Conservation (phyloP, 2,113 vertebrate species). For the Cynoglossus semilaevis region DNA sequence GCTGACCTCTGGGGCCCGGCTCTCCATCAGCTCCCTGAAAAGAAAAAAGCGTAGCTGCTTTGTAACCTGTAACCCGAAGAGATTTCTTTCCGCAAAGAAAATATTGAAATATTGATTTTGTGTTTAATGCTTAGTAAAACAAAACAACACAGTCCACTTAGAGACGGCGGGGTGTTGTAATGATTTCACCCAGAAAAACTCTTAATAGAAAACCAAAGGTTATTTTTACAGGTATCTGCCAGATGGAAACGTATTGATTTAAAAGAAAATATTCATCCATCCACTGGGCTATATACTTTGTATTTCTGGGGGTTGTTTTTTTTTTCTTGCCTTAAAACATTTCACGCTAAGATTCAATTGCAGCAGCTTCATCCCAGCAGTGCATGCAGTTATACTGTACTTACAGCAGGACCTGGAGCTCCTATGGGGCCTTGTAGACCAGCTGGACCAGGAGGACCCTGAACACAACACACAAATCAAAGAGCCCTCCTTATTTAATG, state of each 20-base stretch:
- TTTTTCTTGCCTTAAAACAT: neutral
- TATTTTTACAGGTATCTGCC: no score
- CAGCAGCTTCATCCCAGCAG: neutral
- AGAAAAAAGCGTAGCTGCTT: conserved; percentile 3
- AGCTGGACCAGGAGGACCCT: conserved; percentile 93
- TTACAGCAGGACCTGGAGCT: conserved; percentile 93
- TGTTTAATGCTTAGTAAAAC: no score
- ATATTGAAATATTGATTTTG: no score
- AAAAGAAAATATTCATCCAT: neutral
- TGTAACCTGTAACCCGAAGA: no score
- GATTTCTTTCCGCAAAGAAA: no score
- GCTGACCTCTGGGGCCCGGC: conserved; percentile 93
- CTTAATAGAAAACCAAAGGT: no score
- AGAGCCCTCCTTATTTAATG: no score
- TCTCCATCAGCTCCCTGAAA: conserved; percentile 93
- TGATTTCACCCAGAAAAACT: no score
- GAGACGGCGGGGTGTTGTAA: neutral
- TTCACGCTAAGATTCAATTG: no score
- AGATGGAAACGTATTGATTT: no score
- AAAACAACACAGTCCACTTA: neutral
- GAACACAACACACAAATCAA: conserved; percentile 37
- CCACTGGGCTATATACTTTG: neutral
- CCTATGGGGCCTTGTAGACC: conserved; percentile 94
- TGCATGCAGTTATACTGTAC: conserved; percentile 52
- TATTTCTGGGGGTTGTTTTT: conserved; percentile 1